Evolutionary conservation across 2,113 vertebrate species (phyloP).

Genomic region (Seriola quinqueradiata): DNA sequence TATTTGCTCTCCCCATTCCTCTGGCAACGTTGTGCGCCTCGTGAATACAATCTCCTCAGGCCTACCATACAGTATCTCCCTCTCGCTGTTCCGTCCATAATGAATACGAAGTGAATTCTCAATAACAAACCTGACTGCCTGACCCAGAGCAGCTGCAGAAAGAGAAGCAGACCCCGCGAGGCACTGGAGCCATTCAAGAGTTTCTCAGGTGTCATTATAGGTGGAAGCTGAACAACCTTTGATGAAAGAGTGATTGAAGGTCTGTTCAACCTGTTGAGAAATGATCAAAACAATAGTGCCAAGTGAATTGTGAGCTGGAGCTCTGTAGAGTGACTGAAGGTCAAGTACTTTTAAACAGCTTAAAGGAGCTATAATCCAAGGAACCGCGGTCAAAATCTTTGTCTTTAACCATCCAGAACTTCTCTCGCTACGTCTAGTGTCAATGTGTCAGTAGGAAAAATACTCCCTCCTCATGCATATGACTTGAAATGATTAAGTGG

Average conservation of each 20-base stretch:
- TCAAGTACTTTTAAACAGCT: slow-evolving; percentile 19
- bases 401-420: neutral
- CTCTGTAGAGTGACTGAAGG: neutral
- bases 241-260: slow-evolving; percentile 9
- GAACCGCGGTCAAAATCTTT: neutral
- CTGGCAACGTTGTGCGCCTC: neutral
- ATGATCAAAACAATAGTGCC: neutral
- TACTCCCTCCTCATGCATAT: neutral
- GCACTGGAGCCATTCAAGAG: neutral
- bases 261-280: slow-evolving; percentile 32
- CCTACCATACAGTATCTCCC: neutral
- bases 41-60: neutral
- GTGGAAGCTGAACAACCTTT: slow-evolving; percentile 6
- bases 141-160: neutral
- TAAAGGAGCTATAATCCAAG: slow-evolving; percentile 12
- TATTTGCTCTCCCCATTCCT: neutral
- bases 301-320: too few species aligned
- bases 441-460: neutral
- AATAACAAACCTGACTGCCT: neutral
- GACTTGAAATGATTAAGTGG: neutral
- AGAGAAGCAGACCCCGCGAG: slow-evolving; percentile 5
- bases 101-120: slow-evolving; percentile 5
- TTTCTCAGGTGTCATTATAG: slow-evolving; percentile 10
- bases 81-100: neutral
- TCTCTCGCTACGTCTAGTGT: neutral